Evolutionary conservation across 2,113 vertebrate genomes (phyloP).

Genomic region (Mugil cephalus): DNA sequence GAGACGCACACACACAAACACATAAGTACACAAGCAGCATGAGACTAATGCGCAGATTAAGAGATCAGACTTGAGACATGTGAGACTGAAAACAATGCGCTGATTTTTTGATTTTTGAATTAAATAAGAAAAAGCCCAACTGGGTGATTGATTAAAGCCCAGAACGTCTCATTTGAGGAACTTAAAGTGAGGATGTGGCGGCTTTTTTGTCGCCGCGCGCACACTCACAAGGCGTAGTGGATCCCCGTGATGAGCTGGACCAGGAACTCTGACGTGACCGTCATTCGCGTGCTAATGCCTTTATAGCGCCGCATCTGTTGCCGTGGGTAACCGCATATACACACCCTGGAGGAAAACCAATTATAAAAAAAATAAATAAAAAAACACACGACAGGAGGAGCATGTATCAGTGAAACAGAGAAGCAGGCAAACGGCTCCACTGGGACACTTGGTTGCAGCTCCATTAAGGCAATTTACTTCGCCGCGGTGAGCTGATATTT

Average conservation of each 20-base stretch:
- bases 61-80: neutral
- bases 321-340: conserved; percentile 96
- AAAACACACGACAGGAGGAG: conserved; percentile 10
- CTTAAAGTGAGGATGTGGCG: neutral
- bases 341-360: conserved; percentile 86
- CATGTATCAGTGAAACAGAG: conserved; percentile 29
- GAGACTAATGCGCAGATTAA: neutral
- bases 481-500: conserved; percentile 1
- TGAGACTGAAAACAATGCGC: too few relatives aligned
- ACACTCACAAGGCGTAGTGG: conserved; percentile 96
- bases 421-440: conserved; percentile 12
- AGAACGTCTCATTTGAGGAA: too few relatives aligned
- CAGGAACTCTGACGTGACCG: conserved; percentile 95
- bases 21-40: neutral
- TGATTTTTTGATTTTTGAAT: too few relatives aligned
- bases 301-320: conserved; percentile 94
- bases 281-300: conserved; percentile 91
- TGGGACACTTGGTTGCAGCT: conserved; percentile 18
- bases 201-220: neutral
- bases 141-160: too few relatives aligned
- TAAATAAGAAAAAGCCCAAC: too few relatives aligned
- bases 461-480: conserved; percentile 32
- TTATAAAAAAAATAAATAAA: too few relatives aligned
- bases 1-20: conserved; percentile 31
- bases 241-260: conserved; percentile 97